Percentiles rank a stretch among this genome's conserved stretches.
Evolutionary conservation across 1,140 invertebrate genomes (phyloP).

Genomic region (Heliconius himera): DNA sequence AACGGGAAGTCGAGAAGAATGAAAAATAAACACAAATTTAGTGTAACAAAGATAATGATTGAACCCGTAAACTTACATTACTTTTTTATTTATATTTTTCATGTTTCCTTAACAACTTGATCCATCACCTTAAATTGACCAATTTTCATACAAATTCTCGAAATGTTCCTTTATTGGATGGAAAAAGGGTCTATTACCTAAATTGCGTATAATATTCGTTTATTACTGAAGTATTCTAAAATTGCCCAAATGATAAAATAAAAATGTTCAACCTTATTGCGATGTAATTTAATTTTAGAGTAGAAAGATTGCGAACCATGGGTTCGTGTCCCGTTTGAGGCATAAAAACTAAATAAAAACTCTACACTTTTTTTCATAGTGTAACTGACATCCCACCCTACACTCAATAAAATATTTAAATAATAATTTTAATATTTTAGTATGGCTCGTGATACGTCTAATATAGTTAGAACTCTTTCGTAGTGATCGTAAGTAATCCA

Average conservation of each 20-base stretch:
- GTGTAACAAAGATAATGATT: neutral
- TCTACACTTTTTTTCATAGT: no score
- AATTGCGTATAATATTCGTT: neutral
- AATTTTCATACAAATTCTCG: neutral
- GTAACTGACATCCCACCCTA: no score
- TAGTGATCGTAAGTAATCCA: no score
- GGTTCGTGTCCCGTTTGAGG: neutral
- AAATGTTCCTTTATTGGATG: constrained; percentile 1
- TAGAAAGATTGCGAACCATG: no score
- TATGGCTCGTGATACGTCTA: no score
- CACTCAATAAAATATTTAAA: no score
- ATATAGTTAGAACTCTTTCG: no score
- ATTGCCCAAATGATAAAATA: neutral
- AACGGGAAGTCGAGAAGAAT: no score
- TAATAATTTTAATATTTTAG: no score
- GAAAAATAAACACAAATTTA: no score
- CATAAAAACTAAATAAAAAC: neutral
- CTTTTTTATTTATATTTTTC: neutral
- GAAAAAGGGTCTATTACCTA: neutral
- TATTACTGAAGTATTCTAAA: neutral
- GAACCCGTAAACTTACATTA: neutral
- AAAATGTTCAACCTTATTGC: neutral
- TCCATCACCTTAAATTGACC: constrained; percentile 10
- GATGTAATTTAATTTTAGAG: no score
- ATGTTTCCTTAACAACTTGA: neutral